Conservation (phyloP, 2,113 vertebrate species). For the Triplophysa dalaica region DNA sequence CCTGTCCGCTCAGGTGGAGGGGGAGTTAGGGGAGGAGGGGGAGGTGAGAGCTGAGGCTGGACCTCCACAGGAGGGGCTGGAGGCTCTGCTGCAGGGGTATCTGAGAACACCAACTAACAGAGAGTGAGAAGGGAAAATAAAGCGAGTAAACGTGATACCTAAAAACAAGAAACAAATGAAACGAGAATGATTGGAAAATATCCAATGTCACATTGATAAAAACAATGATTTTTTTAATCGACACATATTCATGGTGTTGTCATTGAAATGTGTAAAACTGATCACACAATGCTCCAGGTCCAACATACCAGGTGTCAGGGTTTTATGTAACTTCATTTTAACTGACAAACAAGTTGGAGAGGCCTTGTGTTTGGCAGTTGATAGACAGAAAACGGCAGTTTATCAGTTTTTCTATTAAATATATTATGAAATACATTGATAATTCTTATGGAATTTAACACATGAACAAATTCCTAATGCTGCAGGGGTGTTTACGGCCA, state of each 20-base stretch:
- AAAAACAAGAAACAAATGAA: neutral
- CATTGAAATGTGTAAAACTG: slow-evolving; percentile 13
- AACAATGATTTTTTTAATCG: neutral
- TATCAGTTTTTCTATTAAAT: neutral
- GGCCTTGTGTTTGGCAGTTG: slow-evolving; percentile 15
- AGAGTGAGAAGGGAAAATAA: neutral
- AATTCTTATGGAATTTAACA: no score
- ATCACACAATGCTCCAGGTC: slow-evolving; percentile 20
- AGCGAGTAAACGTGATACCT: neutral
- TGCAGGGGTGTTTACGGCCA: neutral
- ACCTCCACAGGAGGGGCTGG: slow-evolving; percentile 71
- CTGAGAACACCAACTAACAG: slow-evolving; percentile 84
- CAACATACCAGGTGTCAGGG: slow-evolving; percentile 45
- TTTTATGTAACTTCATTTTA: slow-evolving; percentile 19
- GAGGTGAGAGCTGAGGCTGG: slow-evolving; percentile 75
- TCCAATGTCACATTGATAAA: neutral
- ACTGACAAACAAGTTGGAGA: slow-evolving; percentile 19
- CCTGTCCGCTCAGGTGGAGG: slow-evolving; percentile 85
- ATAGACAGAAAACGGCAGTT: neutral
- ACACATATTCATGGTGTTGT: neutral
- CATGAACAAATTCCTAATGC: slow-evolving; percentile 6
- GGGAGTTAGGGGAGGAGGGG: slow-evolving; percentile 82
- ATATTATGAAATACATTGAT: neutral
- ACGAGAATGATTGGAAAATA: neutral
- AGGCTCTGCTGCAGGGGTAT: slow-evolving; percentile 67